Evolutionary conservation across 2,797 vertebrate genomes (phyloP), one percentile per base, ranked within the genome.

Genomic region (Myripristis murdjan): DNA sequence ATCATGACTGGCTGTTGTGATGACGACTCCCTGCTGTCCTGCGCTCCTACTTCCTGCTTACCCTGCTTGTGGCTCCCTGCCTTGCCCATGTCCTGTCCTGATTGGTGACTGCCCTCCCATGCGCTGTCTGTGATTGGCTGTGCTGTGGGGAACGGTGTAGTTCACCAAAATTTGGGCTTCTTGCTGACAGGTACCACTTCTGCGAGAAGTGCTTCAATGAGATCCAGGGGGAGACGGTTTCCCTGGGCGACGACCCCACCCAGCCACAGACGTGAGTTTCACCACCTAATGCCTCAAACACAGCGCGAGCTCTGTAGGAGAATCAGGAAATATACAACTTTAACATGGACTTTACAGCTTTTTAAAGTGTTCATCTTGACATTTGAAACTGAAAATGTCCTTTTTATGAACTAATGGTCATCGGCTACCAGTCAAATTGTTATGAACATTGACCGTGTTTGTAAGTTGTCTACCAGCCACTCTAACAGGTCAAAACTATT

Each of bases 121-220:
- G 95, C 96, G 96, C 90, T 97, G 95, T 95, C 92, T 94, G 92
- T 94, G 95, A 95, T 96, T 96, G 96, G 95, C 97, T 97, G 94
- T 97, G 95, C 95, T 96, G 93, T 94, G 96, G 95, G 86, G 89
- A 90, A 95, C 31, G 95, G 95, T 95, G 95, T 95, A 98, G 97
- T 97, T 99, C 97, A 99, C 96, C 97, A 96, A 97, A 97, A 97
- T 98, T 96, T 98, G 96, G 97, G 96, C 97, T 98, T 99, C 87
- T 99, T 95, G 96, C 97, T 96, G 93, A 97, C 97, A 99, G 98
- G 97, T 99, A 99, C 97, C 98, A 99, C 96, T 99, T 97, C 95
- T 99, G 98, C n/a, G n/a, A n/a, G n/a, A n/a, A n/a, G n/a, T n/a
- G n/a, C n/a, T n/a, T n/a, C n/a, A n/a, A 98, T 92, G 98, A 99